These are phyloP conservation scores for Luidia sarsii DNA, from an alignment of 53 echinoderm and acorn worm species.

Conservation along the genomic window DNA sequence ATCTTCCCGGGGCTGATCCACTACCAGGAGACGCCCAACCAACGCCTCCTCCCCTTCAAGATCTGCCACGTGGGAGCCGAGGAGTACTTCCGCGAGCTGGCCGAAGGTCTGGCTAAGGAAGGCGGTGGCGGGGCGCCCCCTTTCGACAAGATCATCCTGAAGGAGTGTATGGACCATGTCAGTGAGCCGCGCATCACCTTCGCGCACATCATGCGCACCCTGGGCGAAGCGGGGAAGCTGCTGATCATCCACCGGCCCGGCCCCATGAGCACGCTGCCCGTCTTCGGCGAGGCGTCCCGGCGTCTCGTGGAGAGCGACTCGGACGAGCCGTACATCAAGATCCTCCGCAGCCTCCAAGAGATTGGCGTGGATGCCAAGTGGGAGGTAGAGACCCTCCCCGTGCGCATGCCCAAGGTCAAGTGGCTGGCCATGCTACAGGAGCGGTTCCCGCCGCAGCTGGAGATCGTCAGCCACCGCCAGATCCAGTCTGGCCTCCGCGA, in stretches of 20 bases:
- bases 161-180: conserved; percentile 89
- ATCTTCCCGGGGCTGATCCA: conserved; percentile 94
- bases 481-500: conserved; percentile 87
- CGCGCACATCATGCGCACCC: conserved; percentile 79
- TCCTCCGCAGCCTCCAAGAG: conserved; percentile 76
- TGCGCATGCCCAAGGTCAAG: conserved; percentile 93
- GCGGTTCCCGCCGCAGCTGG: conserved; percentile 97
- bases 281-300: conserved; percentile 79
- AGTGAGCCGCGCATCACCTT: conserved; percentile 77
- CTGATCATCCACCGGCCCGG: conserved; percentile 90
- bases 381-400: conserved; percentile 93
- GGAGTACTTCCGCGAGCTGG: conserved; percentile 90
- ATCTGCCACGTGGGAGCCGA: conserved; percentile 93
- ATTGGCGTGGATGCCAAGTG: conserved; percentile 90
- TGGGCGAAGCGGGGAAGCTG: conserved; percentile 73
- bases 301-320: conserved; percentile 76
- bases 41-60: conserved; percentile 84
- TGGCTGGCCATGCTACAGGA: conserved; percentile 96
- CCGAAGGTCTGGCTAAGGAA: conserved; percentile 57
- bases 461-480: conserved; percentile 80
- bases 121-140: conserved; percentile 72
- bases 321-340: conserved; percentile 94
- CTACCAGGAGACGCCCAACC: conserved; percentile 94
- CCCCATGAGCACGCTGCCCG: conserved; percentile 93
- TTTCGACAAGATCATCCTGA: conserved; percentile 92